Evolutionary conservation across 1,140 invertebrate species (phyloP).

Genomic region (Pseudomyrmex sp.): DNA sequence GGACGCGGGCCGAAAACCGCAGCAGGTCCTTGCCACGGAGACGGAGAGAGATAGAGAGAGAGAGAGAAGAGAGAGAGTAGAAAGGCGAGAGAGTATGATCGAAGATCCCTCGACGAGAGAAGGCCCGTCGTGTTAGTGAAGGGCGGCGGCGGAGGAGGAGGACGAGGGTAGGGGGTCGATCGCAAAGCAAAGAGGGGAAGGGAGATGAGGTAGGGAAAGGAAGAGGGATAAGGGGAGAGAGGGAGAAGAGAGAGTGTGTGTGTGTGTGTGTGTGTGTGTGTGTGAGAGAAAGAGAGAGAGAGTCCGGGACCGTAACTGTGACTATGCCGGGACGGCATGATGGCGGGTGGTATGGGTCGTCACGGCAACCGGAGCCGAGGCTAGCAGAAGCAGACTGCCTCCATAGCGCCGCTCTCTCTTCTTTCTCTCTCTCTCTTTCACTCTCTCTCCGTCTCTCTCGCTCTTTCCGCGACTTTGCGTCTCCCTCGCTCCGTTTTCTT

Average conservation of each 20-base stretch:
- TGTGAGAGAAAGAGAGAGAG: slow-evolving; percentile 25
- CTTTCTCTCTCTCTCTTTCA: neutral
- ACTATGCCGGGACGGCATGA: slow-evolving; percentile 70
- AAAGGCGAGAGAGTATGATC: slow-evolving; percentile 38
- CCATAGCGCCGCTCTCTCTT: slow-evolving; percentile 25
- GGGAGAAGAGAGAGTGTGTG: slow-evolving; percentile 5
- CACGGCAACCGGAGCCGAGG: slow-evolving; percentile 66
- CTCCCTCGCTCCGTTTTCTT: neutral
- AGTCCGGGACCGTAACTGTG: slow-evolving; percentile 67
- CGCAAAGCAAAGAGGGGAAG: slow-evolving; percentile 53
- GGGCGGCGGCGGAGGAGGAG: slow-evolving; percentile 21
- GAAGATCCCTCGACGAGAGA: slow-evolving; percentile 52
- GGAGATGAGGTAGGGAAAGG: slow-evolving; percentile 35
- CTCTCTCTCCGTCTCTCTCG: slow-evolving; percentile 12
- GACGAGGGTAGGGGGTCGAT: slow-evolving; percentile 56
- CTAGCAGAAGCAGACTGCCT: slow-evolving; percentile 66
- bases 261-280: no score
- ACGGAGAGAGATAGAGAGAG: neutral
- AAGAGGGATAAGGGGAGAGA: slow-evolving; percentile 15
- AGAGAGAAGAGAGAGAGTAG: slow-evolving; percentile 9
- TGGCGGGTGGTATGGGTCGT: slow-evolving; percentile 72
- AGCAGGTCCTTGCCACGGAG: slow-evolving; percentile 46
- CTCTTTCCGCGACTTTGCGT: neutral
- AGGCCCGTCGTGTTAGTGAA: slow-evolving; percentile 35
- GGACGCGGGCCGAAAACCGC: slow-evolving; percentile 27